Evolutionary conservation across 2,888 invertebrate genomes (phyloP).

Genomic region (Opisthograptis luteolata): DNA sequence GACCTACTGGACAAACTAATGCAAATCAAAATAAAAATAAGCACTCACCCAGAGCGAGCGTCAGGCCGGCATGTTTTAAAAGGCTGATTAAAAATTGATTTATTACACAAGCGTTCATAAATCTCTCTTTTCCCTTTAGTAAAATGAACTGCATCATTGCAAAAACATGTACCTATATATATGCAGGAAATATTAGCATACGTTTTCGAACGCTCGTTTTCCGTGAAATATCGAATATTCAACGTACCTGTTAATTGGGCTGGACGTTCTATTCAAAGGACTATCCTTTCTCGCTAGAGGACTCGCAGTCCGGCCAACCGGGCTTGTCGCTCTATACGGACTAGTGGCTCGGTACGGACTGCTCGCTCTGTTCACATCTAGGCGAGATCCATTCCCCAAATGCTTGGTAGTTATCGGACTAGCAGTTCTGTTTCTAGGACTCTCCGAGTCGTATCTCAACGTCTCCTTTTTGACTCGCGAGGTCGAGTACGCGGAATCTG

Average conservation of each 20-base stretch:
- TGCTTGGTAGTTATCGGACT: constrained; percentile 82
- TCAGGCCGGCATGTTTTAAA: constrained; percentile 42
- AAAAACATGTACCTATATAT: constrained; percentile 15
- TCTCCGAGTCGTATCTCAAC: constrained; percentile 73
- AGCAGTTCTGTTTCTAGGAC: constrained; percentile 73
- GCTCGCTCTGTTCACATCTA: constrained; percentile 76
- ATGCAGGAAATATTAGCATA: too few species aligned
- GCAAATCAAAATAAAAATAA: constrained; percentile 40
- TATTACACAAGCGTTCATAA: constrained; percentile 35
- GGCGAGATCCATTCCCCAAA: constrained; percentile 77
- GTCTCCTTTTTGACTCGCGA: constrained; percentile 69
- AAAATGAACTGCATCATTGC: constrained; percentile 42
- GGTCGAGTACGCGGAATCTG: constrained; percentile 74
- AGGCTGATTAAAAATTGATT: constrained; percentile 56
- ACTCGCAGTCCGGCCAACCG: constrained; percentile 77
- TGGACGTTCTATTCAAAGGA: constrained; percentile 80
- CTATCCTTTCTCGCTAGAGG: constrained; percentile 81
- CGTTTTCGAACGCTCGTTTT: neutral
- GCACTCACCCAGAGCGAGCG: constrained; percentile 42
- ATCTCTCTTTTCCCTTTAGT: constrained; percentile 34
- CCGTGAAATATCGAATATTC: constrained; percentile 6
- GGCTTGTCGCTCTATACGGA: constrained; percentile 77
- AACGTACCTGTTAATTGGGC: constrained; percentile 81
- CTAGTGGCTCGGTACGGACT: constrained; percentile 73
- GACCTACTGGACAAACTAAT: too few species aligned